Evolutionary conservation across 2,113 vertebrate species (phyloP).

Genomic region (Tonatia bakeri): DNA sequence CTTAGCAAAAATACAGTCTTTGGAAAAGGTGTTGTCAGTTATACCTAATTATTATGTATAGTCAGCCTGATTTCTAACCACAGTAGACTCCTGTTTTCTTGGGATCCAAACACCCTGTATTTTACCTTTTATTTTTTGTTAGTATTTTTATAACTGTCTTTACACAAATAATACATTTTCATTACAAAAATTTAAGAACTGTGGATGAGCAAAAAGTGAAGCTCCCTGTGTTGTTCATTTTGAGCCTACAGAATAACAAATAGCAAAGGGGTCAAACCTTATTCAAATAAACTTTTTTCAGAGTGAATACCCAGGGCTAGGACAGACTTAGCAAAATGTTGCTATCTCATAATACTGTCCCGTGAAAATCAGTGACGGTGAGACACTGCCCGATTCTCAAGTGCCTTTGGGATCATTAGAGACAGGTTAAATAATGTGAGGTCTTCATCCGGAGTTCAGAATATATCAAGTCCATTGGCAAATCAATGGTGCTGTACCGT

Average conservation of each 20-base stretch:
- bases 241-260: not conserved
- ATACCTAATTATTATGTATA: not conserved
- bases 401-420: conserved; percentile 49
- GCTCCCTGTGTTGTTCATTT: not conserved
- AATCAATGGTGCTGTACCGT: not conserved
- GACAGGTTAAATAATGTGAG: not conserved
- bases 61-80: conserved; percentile 42
- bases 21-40: not conserved
- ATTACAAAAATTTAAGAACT: not conserved
- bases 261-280: not conserved
- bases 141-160: conserved; percentile 48
- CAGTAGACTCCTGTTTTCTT: conserved; percentile 42
- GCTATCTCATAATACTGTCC: not conserved
- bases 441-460: conserved; percentile 14
- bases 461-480: not conserved
- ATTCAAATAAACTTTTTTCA: conserved; percentile 7
- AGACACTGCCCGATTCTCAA: conserved; percentile 29
- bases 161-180: conserved; percentile 37
- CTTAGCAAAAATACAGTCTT: not conserved
- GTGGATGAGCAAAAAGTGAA: not conserved
- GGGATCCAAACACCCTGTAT: conserved; percentile 6
- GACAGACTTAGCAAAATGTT: not conserved
- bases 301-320: not conserved
- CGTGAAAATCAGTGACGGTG: not conserved
- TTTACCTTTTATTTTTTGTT: conserved; percentile 55